Evolutionary conservation across 2,113 vertebrate genomes (phyloP).

Genomic region (Helogale parvula): DNA sequence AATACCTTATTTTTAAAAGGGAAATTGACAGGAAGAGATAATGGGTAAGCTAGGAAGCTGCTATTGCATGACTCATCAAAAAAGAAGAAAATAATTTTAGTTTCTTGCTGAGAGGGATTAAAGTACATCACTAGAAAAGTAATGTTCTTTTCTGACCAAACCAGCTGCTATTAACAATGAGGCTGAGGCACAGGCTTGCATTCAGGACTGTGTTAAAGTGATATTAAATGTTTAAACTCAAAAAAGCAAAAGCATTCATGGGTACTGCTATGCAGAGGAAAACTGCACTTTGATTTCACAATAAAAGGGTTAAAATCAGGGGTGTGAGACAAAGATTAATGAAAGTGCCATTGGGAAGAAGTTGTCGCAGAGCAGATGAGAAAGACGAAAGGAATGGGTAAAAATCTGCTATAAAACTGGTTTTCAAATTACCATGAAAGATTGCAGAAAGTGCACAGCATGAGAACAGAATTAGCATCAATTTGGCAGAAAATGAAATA

Average conservation of each 20-base stretch:
- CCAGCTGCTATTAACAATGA: conserved; percentile 39
- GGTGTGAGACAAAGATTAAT: neutral
- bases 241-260: neutral
- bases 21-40: conserved; percentile 56
- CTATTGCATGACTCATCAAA: conserved; percentile 61
- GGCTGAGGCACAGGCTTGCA: neutral
- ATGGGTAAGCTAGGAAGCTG: conserved; percentile 61
- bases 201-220: neutral
- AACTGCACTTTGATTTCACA: conserved; percentile 29
- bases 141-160: conserved; percentile 61
- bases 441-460: neutral
- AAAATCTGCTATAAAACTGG: neutral
- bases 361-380: neutral
- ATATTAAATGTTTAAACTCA: conserved; percentile 46
- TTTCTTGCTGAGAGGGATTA: conserved; percentile 68
- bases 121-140: conserved; percentile 75
- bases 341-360: conserved; percentile 2
- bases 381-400: neutral
- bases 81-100: conserved; percentile 73
- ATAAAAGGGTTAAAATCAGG: conserved; percentile 39
- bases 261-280: neutral
- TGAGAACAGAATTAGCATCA: conserved; percentile 38
- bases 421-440: conserved; percentile 27
- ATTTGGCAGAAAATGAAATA: conserved; percentile 62
- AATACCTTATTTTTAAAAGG: conserved; percentile 58